A percentile compares a stretch with the other conserved stretches of the same genome.
Evolutionary conservation across 2,888 invertebrate species (phyloP).

Genomic region (Salticus scenicus): DNA sequence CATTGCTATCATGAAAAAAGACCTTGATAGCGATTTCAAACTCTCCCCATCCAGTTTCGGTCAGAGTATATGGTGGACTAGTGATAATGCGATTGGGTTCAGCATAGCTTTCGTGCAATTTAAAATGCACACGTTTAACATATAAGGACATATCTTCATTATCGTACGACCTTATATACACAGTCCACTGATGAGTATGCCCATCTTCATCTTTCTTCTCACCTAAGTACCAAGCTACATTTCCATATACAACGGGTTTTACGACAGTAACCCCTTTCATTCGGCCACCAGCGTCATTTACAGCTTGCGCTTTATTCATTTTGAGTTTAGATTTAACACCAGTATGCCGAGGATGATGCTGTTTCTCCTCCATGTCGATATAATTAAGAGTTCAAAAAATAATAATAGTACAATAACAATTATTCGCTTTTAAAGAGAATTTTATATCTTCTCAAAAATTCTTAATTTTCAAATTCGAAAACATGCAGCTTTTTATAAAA

Average conservation of each 20-base stretch:
- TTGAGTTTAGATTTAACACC: not conserved
- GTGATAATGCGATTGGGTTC: slow-evolving; percentile 94
- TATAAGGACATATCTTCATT: slow-evolving; percentile 79
- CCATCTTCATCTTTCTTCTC: slow-evolving; percentile 97
- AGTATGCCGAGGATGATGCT: not conserved
- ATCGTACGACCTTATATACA: slow-evolving; percentile 93
- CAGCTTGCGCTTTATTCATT: no score
- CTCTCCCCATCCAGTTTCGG: slow-evolving; percentile 99
- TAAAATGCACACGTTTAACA: slow-evolving; percentile 95
- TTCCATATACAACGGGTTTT: slow-evolving; percentile 89
- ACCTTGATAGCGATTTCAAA: slow-evolving; percentile 99
- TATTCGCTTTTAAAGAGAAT: no score
- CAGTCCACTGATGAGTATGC: slow-evolving; percentile 99
- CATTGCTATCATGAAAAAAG: slow-evolving; percentile 96
- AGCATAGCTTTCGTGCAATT: slow-evolving; percentile 96
- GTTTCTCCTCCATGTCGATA: not conserved
- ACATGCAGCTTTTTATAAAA: no score
- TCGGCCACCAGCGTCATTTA: slow-evolving; percentile 32
- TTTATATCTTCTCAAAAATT: no score
- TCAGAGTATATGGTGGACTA: slow-evolving; percentile 96
- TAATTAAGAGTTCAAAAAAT: not conserved
- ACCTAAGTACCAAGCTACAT: slow-evolving; percentile 95
- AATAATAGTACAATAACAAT: no score
- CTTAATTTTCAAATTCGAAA: no score
- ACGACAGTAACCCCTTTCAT: slow-evolving; percentile 70